Conservation (phyloP, 2,888 invertebrate genomes). For the Phasia obesa region DNA sequence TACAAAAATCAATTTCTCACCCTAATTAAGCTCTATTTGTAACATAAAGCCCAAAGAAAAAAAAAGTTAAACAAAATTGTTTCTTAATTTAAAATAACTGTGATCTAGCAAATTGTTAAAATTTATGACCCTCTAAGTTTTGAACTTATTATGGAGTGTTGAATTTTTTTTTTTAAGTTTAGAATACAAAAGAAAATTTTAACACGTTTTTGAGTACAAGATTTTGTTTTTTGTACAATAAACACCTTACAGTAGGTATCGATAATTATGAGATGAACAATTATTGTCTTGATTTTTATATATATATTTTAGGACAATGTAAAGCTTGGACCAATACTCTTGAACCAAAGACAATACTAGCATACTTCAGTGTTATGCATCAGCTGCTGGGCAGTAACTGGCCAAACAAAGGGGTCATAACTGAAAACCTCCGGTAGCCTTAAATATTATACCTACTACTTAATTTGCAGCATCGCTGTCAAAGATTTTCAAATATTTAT, state of each 20-base stretch:
- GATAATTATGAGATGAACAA: too few species aligned
- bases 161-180: background rate
- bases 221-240: background rate
- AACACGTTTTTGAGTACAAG: background rate
- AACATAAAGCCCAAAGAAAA: constrained; percentile 41
- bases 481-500: too few species aligned
- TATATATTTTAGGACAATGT: too few species aligned
- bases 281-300: too few species aligned
- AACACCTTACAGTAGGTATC: background rate
- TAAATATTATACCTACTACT: too few species aligned
- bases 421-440: too few species aligned
- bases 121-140: constrained; percentile 75
- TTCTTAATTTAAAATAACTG: constrained; percentile 77
- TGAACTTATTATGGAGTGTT: constrained; percentile 26
- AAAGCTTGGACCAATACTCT: too few species aligned
- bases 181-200: constrained; percentile 10
- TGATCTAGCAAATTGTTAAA: constrained; percentile 75
- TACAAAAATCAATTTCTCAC: constrained; percentile 59
- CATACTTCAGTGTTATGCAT: too few species aligned
- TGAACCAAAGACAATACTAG: too few species aligned
- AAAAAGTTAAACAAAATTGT: constrained; percentile 4
- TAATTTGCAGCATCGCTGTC: too few species aligned
- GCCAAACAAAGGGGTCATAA: too few species aligned
- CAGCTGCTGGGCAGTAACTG: too few species aligned
- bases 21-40: constrained; percentile 63